Percentiles rank a stretch among this genome's conserved stretches.
phyloP scores from a whole-genome alignment of 2,113 vertebrate species.

The Pelodiscus sinensis region DNA sequence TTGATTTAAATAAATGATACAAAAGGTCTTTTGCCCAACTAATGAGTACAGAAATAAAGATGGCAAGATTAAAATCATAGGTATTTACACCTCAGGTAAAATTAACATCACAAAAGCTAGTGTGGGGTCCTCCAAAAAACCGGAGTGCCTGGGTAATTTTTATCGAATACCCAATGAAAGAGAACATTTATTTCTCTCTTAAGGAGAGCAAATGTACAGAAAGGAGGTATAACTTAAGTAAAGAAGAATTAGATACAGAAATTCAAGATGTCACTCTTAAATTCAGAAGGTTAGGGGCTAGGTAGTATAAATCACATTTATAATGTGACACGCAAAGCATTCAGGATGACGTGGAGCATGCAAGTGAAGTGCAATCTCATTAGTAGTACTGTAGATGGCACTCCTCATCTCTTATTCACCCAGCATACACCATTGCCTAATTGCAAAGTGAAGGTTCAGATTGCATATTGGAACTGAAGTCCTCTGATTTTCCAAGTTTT shows the following conservation, averaged over 20 bases:
- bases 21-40: neutral
- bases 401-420: neutral
- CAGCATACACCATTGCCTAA: neutral
- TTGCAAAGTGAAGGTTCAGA: neutral
- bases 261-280: neutral
- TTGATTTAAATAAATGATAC: neutral
- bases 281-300: neutral
- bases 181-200: neutral
- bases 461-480: neutral
- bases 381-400: constrained; percentile 7
- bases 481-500: neutral
- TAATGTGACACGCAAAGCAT: neutral
- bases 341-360: neutral
- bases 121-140: neutral
- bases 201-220: neutral
- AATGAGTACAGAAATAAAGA: neutral
- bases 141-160: rapidly evolving
- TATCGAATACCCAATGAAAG: neutral
- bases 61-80: neutral
- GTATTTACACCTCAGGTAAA: neutral
- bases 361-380: neutral
- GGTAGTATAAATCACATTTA: neutral
- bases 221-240: neutral
- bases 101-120: neutral
- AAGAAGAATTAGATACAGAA: neutral